These are phyloP conservation scores for Ophion slaviceki DNA, from an alignment of 2,888 invertebrate species.

Conservation along the genomic window DNA sequence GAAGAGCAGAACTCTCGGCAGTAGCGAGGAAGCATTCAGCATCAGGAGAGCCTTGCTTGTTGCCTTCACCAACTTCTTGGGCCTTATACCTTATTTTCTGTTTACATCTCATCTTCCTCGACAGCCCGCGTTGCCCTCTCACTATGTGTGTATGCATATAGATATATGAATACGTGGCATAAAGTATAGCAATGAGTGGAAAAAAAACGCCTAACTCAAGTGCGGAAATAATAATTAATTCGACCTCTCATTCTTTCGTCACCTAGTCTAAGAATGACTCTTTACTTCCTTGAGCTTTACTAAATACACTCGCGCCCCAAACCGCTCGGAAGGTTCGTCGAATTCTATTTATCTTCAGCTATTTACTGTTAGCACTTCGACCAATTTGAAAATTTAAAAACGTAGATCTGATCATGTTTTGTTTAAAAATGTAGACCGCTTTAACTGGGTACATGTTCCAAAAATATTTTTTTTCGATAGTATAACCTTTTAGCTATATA, in stretches of 20 bases:
- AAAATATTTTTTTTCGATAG: no score
- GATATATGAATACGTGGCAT: background rate
- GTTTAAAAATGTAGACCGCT: no score
- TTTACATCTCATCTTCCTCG: constrained; percentile 63
- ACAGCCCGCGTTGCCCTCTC: constrained; percentile 15
- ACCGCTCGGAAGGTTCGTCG: background rate
- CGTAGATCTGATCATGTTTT: no score
- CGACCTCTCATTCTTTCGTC: constrained; percentile 47
- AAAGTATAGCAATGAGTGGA: constrained; percentile 17
- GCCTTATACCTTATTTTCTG: constrained; percentile 64
- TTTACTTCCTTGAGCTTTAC: background rate
- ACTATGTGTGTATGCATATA: constrained; percentile 4
- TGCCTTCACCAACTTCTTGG: constrained; percentile 43
- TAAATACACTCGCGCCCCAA: background rate
- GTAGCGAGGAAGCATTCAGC: constrained; percentile 28
- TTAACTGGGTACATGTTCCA: no score
- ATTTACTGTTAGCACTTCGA: background rate
- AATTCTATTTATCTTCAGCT: background rate
- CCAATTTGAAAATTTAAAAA: no score
- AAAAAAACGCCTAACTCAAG: constrained; percentile 74
- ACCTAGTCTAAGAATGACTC: constrained; percentile 15
- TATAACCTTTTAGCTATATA: no score
- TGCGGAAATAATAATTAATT: constrained; percentile 73
- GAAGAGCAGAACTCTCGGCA: constrained; percentile 73
- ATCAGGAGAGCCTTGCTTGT: constrained; percentile 27